A percentile compares a stretch with the other conserved stretches of the same genome.
These are phyloP conservation scores for Poeciliopsis infans DNA, from an alignment of 2,797 vertebrate species.

Conservation along the genomic window DNA sequence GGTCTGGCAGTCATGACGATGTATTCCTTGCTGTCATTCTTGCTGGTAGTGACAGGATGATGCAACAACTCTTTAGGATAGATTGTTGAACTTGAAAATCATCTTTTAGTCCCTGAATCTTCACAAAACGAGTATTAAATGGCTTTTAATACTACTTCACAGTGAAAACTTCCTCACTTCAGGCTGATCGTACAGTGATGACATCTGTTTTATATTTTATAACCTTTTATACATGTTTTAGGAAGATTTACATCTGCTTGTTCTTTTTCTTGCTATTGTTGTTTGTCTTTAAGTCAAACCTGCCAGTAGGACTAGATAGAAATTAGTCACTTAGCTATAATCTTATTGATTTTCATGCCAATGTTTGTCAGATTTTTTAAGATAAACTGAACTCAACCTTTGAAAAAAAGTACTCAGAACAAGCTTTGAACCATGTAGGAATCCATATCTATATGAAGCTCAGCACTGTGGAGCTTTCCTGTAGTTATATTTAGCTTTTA, in stretches of 20 bases:
- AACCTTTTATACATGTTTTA: neutral
- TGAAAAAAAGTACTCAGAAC: neutral
- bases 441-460: neutral
- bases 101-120: neutral
- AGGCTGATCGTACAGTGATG: neutral
- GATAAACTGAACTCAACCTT: neutral
- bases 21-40: neutral
- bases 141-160: neutral
- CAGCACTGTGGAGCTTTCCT: conserved; percentile 4
- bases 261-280: neutral
- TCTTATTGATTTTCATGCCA: neutral
- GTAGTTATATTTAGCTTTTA: conserved; percentile 30
- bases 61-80: neutral
- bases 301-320: neutral
- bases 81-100: neutral
- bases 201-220: neutral
- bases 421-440: neutral
- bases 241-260: too few species aligned
- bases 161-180: neutral
- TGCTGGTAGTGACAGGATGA: neutral
- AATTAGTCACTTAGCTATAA: neutral
- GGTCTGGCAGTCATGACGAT: neutral
- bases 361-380: neutral
- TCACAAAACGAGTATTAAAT: neutral
- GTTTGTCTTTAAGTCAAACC: neutral